Base-by-base conservation (phyloP, 2,113 vertebrate genomes). In the Psammodynastes pulverulentus region DNA sequence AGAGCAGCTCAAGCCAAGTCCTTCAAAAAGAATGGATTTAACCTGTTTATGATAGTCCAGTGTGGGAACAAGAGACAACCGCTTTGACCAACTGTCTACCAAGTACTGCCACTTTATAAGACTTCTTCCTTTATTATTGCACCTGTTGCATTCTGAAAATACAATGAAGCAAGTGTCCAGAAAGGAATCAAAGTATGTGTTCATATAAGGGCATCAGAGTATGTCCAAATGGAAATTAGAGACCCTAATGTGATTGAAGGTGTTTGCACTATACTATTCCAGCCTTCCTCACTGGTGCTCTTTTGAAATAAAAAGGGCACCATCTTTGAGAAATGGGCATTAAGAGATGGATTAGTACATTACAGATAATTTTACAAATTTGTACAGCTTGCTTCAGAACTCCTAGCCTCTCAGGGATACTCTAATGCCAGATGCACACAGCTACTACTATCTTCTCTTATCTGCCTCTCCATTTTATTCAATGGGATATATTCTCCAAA, bases 201-300 rank as follows among this genome's bases (percentile, higher is more conserved):
- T 9, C 34, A 21, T 58, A 13, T 23, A 86, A 58, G 43, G 29
- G n/a, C 48, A 19, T 52, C 46, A 51, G 45, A 49, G 58, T n/a
- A 26, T 54, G 23, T 90, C 29, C 0, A 0, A 48, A 0, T 92
- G 72, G 86, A 5, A 0, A 0, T 4, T 7, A 15, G 87, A 43
- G 19, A 13, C 26, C 87, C 62, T 67, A 86, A 21, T 62, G 90
- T 1, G 84, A 24, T 43, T 13, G 3, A 2, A 39, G 7, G n/a
- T 39, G 34, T 79, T 39, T 39, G 17, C 34, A 79, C 34, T 79
- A 21, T 6, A 79, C 67, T 79, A 39, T 39, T 79, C 34, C 17
- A 3, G 67, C 15, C 67, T 79, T 79, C n/a, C n/a, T 39, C 67
- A 39, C 3, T 39, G 6, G 17, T 79, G 34, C 67, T 79, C 17